These are phyloP conservation scores for Nephila pilipes DNA, from an alignment of 1,140 invertebrate species.

Conservation along the genomic window DNA sequence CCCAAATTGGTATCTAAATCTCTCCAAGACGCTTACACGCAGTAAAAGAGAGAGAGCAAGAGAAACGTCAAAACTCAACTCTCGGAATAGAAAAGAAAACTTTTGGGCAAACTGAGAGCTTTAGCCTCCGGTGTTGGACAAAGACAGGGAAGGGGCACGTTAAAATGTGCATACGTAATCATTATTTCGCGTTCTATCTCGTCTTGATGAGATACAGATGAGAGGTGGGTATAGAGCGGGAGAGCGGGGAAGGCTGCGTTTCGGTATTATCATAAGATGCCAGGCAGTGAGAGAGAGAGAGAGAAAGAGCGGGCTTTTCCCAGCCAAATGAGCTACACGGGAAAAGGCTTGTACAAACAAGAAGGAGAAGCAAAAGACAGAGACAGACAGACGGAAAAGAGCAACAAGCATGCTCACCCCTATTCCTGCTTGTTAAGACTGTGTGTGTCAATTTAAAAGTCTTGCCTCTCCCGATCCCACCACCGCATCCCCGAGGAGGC, in stretches of 20 bases:
- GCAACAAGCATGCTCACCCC: constrained; percentile 25
- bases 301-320: constrained; percentile 46
- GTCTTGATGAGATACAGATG: constrained; percentile 74
- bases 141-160: constrained; percentile 50
- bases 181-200: constrained; percentile 76
- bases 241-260: not conserved
- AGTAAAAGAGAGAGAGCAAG: not conserved
- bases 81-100: constrained; percentile 53
- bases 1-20: constrained; percentile 64
- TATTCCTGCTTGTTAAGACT: constrained; percentile 65
- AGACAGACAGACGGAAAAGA: constrained; percentile 42
- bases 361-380: constrained; percentile 44
- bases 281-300: not conserved
- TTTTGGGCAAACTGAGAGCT: constrained; percentile 59
- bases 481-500: constrained; percentile 68
- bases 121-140: constrained; percentile 67
- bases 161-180: constrained; percentile 77
- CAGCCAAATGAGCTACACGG: constrained; percentile 69
- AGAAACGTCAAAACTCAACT: constrained; percentile 56
- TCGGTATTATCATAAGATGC: constrained; percentile 76
- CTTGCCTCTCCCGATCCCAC: constrained; percentile 57
- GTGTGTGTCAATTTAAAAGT: constrained; percentile 77
- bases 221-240: not conserved
- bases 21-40: not conserved
- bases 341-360: constrained; percentile 74